Evolutionary conservation across 2,113 vertebrate species (phyloP).

Genomic region (Nettapus auritus): DNA sequence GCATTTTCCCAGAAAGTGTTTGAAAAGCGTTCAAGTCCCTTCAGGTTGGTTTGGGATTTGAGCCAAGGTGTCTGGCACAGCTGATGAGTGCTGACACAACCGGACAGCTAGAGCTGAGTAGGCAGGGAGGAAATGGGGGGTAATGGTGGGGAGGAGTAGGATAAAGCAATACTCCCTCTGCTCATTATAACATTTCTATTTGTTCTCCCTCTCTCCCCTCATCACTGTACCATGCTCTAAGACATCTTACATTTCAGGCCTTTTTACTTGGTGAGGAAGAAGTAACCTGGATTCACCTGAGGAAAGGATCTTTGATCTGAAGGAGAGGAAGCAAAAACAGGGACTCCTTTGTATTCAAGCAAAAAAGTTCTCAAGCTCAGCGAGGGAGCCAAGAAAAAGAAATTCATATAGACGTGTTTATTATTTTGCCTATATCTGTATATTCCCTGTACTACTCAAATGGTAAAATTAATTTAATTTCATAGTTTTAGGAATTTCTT

Average conservation of each 20-base stretch:
- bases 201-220: background rate
- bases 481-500: background rate
- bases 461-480: background rate
- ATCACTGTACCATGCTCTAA: background rate
- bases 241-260: background rate
- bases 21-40: background rate
- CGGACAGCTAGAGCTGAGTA: background rate
- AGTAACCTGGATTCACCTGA: background rate
- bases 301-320: background rate
- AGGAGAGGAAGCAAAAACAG: background rate
- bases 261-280: background rate
- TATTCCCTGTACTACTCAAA: background rate
- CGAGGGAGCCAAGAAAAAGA: slow-evolving; percentile 13
- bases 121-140: background rate
- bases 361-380: background rate
- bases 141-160: background rate
- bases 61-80: background rate
- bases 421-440: background rate
- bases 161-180: background rate
- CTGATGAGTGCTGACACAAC: background rate
- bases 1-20: background rate
- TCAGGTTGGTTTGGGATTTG: background rate
- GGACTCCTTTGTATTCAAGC: background rate
- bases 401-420: background rate
- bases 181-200: background rate